Conservation (phyloP, 2,888 invertebrate species). For the Chrysina gloriosa region DNA sequence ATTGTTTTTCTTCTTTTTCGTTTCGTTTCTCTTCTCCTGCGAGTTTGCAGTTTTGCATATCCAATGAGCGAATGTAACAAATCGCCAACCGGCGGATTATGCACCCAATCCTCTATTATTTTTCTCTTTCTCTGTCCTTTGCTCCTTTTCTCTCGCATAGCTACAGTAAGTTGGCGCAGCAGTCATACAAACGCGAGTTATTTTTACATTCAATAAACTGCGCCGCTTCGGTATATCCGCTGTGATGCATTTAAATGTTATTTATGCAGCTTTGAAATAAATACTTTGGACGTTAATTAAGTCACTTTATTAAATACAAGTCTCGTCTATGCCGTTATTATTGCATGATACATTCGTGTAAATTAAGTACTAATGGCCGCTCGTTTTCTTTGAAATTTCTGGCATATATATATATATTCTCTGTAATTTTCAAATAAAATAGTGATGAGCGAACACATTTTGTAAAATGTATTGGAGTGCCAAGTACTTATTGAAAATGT, state of each 20-base stretch:
- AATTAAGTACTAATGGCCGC: slow-evolving; percentile 34
- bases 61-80: slow-evolving; percentile 43
- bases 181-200: slow-evolving; percentile 26
- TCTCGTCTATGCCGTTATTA: slow-evolving; percentile 33
- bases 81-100: slow-evolving; percentile 42
- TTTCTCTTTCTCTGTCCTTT: slow-evolving; percentile 27
- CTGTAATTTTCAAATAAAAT: too few relatives aligned
- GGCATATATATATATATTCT: too few relatives aligned
- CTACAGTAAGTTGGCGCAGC: not conserved
- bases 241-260: slow-evolving; percentile 42
- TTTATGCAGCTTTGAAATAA: slow-evolving; percentile 41
- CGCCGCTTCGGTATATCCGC: slow-evolving; percentile 37
- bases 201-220: slow-evolving; percentile 42
- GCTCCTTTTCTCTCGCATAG: slow-evolving; percentile 19
- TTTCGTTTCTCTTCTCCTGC: slow-evolving; percentile 38
- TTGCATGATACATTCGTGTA: slow-evolving; percentile 37
- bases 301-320: slow-evolving; percentile 42
- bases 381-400: too few relatives aligned
- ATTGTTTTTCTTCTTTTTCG: slow-evolving; percentile 39
- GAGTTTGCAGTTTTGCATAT: slow-evolving; percentile 42
- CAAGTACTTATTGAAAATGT: too few relatives aligned
- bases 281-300: slow-evolving; percentile 41
- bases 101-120: slow-evolving; percentile 36
- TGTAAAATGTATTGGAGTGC: too few relatives aligned
- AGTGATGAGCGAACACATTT: too few relatives aligned